Percentiles rank a stretch among this genome's conserved stretches.
These are phyloP conservation scores for Apamea monoglypha DNA, from an alignment of 2,888 invertebrate species.

Conservation along the genomic window DNA sequence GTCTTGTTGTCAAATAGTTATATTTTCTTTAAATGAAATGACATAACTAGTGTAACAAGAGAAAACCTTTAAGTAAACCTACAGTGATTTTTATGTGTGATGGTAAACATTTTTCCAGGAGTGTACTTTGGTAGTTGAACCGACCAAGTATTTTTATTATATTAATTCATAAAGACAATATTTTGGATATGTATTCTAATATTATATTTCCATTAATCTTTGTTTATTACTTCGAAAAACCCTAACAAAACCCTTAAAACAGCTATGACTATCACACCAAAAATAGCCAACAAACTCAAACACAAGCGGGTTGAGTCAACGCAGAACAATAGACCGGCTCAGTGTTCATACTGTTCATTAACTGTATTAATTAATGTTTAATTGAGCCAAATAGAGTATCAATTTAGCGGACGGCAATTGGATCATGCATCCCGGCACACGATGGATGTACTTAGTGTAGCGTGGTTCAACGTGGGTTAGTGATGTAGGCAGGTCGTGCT, in stretches of 20 bases:
- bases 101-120: too few species aligned
- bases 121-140: background rate
- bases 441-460: conserved; percentile 33
- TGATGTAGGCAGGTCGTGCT: background rate
- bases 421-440: conserved; percentile 83
- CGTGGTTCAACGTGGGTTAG: conserved; percentile 22
- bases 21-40: background rate
- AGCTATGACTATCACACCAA: conserved; percentile 52
- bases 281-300: conserved; percentile 48
- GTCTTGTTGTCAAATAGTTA: background rate
- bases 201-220: background rate
- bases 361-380: conserved; percentile 88
- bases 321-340: conserved; percentile 81
- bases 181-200: background rate
- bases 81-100: too few species aligned
- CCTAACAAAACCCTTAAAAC: background rate
- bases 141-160: background rate
- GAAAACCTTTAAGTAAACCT: background rate
- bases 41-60: background rate
- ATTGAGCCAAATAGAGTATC: conserved; percentile 90
- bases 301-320: conserved; percentile 68
- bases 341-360: conserved; percentile 88
- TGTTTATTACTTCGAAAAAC: background rate
- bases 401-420: conserved; percentile 88
- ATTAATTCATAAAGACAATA: background rate